Percentiles rank a stretch among this genome's conserved stretches.
These are phyloP conservation scores for Drosophila infuscata DNA, from an alignment of 2,888 invertebrate genomes.

Conservation along the genomic window DNA sequence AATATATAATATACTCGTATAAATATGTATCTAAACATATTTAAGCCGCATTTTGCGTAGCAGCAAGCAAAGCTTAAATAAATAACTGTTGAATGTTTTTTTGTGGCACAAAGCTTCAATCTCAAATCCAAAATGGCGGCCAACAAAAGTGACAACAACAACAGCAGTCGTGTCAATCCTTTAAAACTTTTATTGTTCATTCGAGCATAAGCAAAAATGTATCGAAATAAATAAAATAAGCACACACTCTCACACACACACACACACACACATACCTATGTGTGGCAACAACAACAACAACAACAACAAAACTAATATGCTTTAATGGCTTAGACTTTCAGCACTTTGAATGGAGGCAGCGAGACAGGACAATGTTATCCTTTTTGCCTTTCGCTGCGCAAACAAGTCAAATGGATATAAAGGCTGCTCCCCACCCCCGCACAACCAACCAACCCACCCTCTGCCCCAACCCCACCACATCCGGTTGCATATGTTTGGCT, in stretches of 20 bases:
- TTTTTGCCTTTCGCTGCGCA: slow-evolving; percentile 68
- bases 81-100: slow-evolving; percentile 65
- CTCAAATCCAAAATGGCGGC: slow-evolving; percentile 63
- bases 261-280: background rate
- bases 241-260: slow-evolving; percentile 1
- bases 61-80: slow-evolving; percentile 2
- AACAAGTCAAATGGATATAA: slow-evolving; percentile 77
- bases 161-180: slow-evolving; percentile 66
- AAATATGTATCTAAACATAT: background rate
- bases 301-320: slow-evolving; percentile 71
- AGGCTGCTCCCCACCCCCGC: slow-evolving; percentile 22
- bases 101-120: slow-evolving; percentile 25
- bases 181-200: slow-evolving; percentile 76
- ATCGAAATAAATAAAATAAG: slow-evolving; percentile 67
- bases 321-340: slow-evolving; percentile 78
- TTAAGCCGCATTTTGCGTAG: background rate
- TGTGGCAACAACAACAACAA: slow-evolving; percentile 14
- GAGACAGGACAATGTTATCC: slow-evolving; percentile 73
- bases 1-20: background rate
- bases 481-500: slow-evolving; percentile 75
- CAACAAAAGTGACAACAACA: slow-evolving; percentile 27
- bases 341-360: slow-evolving; percentile 72
- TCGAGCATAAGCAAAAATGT: slow-evolving; percentile 68
- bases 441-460: background rate
- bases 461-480: background rate